A percentile compares a stretch with the other conserved stretches of the same genome.
phyloP scores from a whole-genome alignment of 2,888 invertebrate species.

The Acronicta alni region DNA sequence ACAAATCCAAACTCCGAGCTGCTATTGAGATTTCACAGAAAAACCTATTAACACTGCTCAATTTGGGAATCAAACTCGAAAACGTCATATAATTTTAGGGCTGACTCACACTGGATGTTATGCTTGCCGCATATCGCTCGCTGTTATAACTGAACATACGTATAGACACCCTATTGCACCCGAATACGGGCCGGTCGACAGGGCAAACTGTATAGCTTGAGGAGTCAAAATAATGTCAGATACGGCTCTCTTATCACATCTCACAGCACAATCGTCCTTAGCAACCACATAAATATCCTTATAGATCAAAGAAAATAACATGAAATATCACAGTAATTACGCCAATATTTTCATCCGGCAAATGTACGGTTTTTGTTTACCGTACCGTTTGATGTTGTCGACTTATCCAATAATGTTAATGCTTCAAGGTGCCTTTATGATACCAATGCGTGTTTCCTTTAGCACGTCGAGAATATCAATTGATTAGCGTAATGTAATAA shows the following conservation, averaged over 20 bases:
- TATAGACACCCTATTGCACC: too few relatives aligned
- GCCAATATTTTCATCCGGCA: constrained; percentile 69
- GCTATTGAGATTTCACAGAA: too few relatives aligned
- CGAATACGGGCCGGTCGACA: too few relatives aligned
- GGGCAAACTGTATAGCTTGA: too few relatives aligned
- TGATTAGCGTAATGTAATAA: constrained; percentile 61
- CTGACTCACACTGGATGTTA: constrained; percentile 4
- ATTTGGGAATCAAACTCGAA: too few relatives aligned
- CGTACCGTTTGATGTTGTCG: constrained; percentile 80
- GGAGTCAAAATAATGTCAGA: constrained; percentile 6
- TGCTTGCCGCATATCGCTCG: neutral
- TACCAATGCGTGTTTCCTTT: constrained; percentile 53
- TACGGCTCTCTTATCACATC: constrained; percentile 2
- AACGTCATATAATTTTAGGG: constrained; percentile 7
- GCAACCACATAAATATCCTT: constrained; percentile 14
- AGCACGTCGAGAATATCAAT: constrained; percentile 59
- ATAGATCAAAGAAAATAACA: constrained; percentile 52
- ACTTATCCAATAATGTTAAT: constrained; percentile 87
- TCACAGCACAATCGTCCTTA: constrained; percentile 1
- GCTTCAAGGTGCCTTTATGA: constrained; percentile 60
- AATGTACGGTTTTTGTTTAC: constrained; percentile 78
- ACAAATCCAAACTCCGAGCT: too few relatives aligned
- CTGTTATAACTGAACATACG: neutral
- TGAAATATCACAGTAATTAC: constrained; percentile 73
- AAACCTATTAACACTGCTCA: too few relatives aligned